Percentiles rank a stretch among this genome's conserved stretches.
Conservation (phyloP, 2,888 invertebrate genomes). For the Ormyrus rosae region DNA sequence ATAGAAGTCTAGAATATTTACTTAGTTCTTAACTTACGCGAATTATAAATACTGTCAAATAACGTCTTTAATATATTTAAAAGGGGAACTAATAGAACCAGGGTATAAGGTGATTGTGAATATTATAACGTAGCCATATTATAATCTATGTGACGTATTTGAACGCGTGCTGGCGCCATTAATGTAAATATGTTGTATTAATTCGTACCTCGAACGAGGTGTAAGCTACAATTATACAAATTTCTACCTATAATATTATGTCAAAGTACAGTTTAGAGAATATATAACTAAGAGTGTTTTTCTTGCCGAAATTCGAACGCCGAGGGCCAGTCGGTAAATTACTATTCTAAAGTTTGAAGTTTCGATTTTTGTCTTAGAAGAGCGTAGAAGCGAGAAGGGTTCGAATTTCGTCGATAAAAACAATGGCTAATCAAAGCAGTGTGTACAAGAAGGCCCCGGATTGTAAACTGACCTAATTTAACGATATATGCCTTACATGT, state of each 20-base stretch:
- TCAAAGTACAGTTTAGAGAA: conserved; percentile 22
- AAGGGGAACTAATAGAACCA: conserved; percentile 32
- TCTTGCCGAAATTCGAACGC: conserved; percentile 37
- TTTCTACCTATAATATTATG: conserved; percentile 35
- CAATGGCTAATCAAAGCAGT: conserved; percentile 2
- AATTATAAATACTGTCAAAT: conserved; percentile 37
- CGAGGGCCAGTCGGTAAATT: not conserved
- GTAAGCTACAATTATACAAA: conserved; percentile 24
- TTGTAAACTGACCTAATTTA: conserved; percentile 46
- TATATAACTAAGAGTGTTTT: not conserved
- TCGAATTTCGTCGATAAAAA: conserved; percentile 41
- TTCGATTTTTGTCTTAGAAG: not conserved
- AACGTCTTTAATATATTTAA: conserved; percentile 16
- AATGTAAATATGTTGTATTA: conserved; percentile 27
- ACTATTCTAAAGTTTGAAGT: not conserved
- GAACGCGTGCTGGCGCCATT: conserved; percentile 24
- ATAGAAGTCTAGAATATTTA: conserved; percentile 4
- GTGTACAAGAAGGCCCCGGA: conserved; percentile 15
- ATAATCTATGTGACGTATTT: conserved; percentile 35
- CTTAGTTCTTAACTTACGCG: conserved; percentile 22
- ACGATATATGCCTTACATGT: conserved; percentile 49
- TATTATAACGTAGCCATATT: conserved; percentile 23
- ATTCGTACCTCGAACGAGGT: not conserved
- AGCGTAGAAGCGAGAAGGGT: not conserved
- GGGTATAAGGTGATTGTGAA: conserved; percentile 37